Conservation (phyloP, 1,140 invertebrate species). For the Heliconius eleuchia region DNA sequence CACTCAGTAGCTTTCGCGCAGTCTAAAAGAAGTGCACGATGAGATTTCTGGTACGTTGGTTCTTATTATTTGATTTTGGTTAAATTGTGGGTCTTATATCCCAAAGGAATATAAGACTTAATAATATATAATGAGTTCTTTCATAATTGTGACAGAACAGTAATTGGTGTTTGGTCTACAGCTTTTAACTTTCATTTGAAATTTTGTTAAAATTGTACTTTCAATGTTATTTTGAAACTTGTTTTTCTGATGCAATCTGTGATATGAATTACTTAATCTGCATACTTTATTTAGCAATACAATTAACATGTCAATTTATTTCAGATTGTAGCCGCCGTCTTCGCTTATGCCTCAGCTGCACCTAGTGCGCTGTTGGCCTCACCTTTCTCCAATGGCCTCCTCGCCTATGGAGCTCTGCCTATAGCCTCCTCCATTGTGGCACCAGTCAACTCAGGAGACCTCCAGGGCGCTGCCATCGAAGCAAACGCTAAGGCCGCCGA, state of each 20-base stretch:
- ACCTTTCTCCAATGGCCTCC: constrained; percentile 56
- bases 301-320: constrained; percentile 44
- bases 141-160: constrained; percentile 52
- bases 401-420: constrained; percentile 37
- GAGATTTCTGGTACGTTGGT: constrained; percentile 14
- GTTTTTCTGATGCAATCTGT: constrained; percentile 8
- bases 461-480: constrained; percentile 68
- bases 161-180: constrained; percentile 38
- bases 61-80: neutral
- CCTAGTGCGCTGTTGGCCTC: constrained; percentile 65
- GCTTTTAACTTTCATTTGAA: neutral
- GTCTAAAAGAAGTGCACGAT: constrained; percentile 55
- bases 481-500: constrained; percentile 70
- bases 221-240: neutral
- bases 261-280: neutral
- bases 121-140: constrained; percentile 75
- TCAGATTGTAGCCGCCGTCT: constrained; percentile 75
- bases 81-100: neutral
- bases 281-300: neutral
- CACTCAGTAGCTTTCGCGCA: constrained; percentile 79
- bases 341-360: constrained; percentile 73
- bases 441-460: constrained; percentile 70
- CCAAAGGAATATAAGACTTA: constrained; percentile 51
- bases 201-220: neutral
- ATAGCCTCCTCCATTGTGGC: constrained; percentile 61